Conservation (phyloP, 2,797 vertebrate species). For the Vireo griseus region DNA sequence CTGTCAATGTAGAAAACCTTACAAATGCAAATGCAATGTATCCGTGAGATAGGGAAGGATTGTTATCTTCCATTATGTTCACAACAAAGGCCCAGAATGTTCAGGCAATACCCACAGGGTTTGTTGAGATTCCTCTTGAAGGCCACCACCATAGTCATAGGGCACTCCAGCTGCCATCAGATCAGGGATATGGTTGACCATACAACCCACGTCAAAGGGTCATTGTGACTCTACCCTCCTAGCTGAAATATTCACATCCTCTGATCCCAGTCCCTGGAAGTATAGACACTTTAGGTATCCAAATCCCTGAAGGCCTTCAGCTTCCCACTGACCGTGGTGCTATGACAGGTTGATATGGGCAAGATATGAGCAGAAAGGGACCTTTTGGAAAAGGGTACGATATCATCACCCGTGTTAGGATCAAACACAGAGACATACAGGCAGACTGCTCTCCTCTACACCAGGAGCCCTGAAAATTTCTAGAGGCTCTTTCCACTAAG, state of each 20-base stretch:
- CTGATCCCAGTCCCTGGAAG: neutral
- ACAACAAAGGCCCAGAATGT: neutral
- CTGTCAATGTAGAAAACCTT: neutral
- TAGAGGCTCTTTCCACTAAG: neutral
- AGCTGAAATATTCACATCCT: neutral
- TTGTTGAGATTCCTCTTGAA: neutral
- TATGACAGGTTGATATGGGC: neutral
- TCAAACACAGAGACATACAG: neutral
- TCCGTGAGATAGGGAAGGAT: neutral
- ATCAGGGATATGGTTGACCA: neutral
- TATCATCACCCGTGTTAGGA: neutral
- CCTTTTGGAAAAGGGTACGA: neutral
- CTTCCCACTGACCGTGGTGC: neutral
- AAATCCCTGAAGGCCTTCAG: neutral
- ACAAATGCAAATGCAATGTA: neutral
- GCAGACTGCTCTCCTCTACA: neutral
- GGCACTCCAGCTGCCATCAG: neutral
- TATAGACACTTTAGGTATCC: accelerated
- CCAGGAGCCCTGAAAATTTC: neutral
- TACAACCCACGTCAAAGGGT: neutral
- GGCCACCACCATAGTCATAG: neutral
- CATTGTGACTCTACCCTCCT: neutral
- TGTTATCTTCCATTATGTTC: neutral
- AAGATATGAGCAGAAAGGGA: neutral
- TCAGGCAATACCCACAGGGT: accelerated